These are phyloP conservation scores for Paratilapia polleni DNA, from an alignment of 2,113 vertebrate genomes.

Conservation along the genomic window DNA sequence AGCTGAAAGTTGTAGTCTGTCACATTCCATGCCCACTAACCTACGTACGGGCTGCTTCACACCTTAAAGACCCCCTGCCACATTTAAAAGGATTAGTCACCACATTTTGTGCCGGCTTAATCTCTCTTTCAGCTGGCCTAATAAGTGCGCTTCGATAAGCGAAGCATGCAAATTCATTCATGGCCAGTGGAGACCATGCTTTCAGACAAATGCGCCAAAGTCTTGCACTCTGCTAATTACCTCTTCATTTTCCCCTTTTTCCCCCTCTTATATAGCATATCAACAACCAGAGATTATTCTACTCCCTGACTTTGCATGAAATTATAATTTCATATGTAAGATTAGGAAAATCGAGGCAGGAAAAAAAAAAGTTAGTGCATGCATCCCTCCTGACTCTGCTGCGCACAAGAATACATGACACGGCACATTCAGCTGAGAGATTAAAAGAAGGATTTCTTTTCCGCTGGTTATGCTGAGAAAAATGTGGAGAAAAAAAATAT, in stretches of 20 bases:
- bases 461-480: background rate
- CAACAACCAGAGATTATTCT: slow-evolving; percentile 81
- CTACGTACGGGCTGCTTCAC: slow-evolving; percentile 63
- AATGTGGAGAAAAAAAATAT: background rate
- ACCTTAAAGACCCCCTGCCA: slow-evolving; percentile 83
- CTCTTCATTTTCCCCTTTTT: slow-evolving; percentile 82
- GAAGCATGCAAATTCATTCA: slow-evolving; percentile 87
- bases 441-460: slow-evolving; percentile 25
- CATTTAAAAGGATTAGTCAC: slow-evolving; percentile 87
- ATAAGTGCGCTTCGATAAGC: slow-evolving; percentile 85
- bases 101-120: slow-evolving; percentile 86
- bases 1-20: slow-evolving; percentile 26
- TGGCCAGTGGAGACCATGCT: slow-evolving; percentile 79
- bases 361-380: slow-evolving; percentile 32
- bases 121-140: slow-evolving; percentile 86
- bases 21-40: slow-evolving; percentile 62
- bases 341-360: slow-evolving; percentile 66
- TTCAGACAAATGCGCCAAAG: slow-evolving; percentile 79
- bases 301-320: slow-evolving; percentile 83
- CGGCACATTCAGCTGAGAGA: slow-evolving; percentile 41
- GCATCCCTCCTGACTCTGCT: slow-evolving; percentile 26
- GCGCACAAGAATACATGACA: slow-evolving; percentile 54
- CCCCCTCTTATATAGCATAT: slow-evolving; percentile 80
- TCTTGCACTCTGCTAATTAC: slow-evolving; percentile 85
- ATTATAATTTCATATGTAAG: slow-evolving; percentile 84